Evolutionary conservation across 2,797 vertebrate species (phyloP).

Genomic region (Macropus fuliginosus): DNA sequence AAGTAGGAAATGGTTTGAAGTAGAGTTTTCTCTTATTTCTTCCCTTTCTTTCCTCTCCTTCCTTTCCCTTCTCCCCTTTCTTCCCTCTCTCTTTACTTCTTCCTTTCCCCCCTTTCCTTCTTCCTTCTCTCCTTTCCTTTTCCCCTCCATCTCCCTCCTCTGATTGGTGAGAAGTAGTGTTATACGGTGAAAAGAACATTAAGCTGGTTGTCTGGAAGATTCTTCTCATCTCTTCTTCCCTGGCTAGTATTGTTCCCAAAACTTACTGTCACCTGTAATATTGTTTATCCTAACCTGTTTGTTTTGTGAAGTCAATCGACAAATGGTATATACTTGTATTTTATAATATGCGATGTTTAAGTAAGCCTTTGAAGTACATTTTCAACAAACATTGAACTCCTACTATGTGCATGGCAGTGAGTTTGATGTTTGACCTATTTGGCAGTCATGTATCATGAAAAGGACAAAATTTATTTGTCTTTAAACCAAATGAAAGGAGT

Average conservation of each 20-base stretch:
- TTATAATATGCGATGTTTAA: neutral
- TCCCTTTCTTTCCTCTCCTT: neutral
- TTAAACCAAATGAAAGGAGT: slow-evolving; percentile 4
- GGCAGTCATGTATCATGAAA: neutral
- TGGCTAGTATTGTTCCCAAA: neutral
- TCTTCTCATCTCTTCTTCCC: neutral
- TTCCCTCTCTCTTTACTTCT: neutral
- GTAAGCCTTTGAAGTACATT: neutral
- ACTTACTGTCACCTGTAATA: neutral
- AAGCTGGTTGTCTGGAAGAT: neutral
- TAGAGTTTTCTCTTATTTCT: neutral
- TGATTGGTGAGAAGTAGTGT: neutral
- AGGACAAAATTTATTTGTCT: neutral
- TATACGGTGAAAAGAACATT: neutral
- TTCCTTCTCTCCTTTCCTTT: neutral
- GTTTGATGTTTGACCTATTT: neutral
- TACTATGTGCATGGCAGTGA: neutral
- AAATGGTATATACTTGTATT: neutral
- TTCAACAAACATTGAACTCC: neutral
- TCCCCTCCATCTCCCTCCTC: neutral
- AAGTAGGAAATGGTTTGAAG: neutral
- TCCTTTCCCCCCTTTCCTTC: neutral
- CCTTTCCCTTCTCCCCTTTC: neutral
- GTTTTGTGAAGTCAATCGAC: neutral
- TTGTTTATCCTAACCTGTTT: neutral